Conservation (phyloP, 1,140 invertebrate genomes). For the Achatina immaculata region DNA sequence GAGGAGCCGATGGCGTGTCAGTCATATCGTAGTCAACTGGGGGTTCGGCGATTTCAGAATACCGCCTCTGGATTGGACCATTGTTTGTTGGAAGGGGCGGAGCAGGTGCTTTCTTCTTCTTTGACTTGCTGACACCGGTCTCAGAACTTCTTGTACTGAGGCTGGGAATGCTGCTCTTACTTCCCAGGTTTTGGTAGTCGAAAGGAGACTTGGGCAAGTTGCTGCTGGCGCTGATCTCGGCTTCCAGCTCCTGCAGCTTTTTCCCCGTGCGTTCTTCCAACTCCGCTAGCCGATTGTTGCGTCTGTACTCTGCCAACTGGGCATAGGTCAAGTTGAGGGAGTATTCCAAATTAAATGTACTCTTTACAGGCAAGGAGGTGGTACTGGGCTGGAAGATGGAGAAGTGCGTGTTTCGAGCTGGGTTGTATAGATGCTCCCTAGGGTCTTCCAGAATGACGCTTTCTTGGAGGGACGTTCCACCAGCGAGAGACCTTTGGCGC, state of each 20-base stretch:
- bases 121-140: slow-evolving; percentile 50
- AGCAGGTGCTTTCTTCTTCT: slow-evolving; percentile 51
- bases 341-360: slow-evolving; percentile 54
- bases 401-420: slow-evolving; percentile 48
- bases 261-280: slow-evolving; percentile 50
- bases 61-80: slow-evolving; percentile 46
- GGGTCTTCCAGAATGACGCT: slow-evolving; percentile 53
- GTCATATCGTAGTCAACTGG: slow-evolving; percentile 54
- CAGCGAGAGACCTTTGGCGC: slow-evolving; percentile 45
- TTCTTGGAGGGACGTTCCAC: slow-evolving; percentile 41
- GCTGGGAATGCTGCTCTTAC: slow-evolving; percentile 36
- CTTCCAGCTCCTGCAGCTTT: slow-evolving; percentile 47
- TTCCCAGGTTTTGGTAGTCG: slow-evolving; percentile 30
- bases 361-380: slow-evolving; percentile 53
- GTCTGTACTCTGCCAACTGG: slow-evolving; percentile 53
- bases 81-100: slow-evolving; percentile 47
- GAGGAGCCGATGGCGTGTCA: background rate
- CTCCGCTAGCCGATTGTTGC: slow-evolving; percentile 46
- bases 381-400: slow-evolving; percentile 42
- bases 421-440: slow-evolving; percentile 50
- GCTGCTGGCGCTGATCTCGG: slow-evolving; percentile 42
- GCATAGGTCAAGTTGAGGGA: slow-evolving; percentile 56
- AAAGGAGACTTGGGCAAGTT: slow-evolving; percentile 43
- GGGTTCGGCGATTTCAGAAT: slow-evolving; percentile 45
- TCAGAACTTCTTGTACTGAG: slow-evolving; percentile 43